Evolutionary conservation across 1,140 invertebrate genomes (phyloP).

Genomic region (Tribolium madens): DNA sequence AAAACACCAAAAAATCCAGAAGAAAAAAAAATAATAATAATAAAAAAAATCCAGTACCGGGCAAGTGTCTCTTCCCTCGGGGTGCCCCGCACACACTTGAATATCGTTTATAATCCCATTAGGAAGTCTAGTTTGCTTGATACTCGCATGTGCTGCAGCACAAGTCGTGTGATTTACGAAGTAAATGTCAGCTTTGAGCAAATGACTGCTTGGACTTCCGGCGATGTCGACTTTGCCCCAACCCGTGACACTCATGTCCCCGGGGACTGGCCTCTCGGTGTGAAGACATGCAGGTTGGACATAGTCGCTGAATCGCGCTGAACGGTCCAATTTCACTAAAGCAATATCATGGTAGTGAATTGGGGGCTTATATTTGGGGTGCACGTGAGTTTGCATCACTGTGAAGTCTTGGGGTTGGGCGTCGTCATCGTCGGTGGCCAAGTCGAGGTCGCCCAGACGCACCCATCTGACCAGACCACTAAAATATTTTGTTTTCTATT

Average conservation of each 20-base stretch:
- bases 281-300: constrained; percentile 67
- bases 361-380: constrained; percentile 65
- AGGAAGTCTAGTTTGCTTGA: background rate
- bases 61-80: constrained; percentile 53
- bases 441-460: constrained; percentile 45
- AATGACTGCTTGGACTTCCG: constrained; percentile 64
- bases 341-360: constrained; percentile 69
- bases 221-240: constrained; percentile 65
- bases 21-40: too few species aligned
- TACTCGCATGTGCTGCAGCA: constrained; percentile 17
- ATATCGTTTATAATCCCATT: constrained; percentile 45
- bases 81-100: constrained; percentile 53
- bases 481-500: background rate
- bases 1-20: too few species aligned
- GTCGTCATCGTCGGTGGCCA: constrained; percentile 29
- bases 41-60: constrained; percentile 44
- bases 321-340: constrained; percentile 65
- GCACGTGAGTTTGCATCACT: constrained; percentile 56
- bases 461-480: constrained; percentile 48
- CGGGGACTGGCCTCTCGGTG: background rate
- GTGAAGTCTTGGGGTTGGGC: constrained; percentile 38
- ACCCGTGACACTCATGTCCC: constrained; percentile 62
- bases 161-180: constrained; percentile 59
- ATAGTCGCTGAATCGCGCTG: constrained; percentile 61
- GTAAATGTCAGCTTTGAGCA: constrained; percentile 68